Base-by-base conservation (phyloP, 2,797 vertebrate genomes). In the Sebastes melanostomus region DNA sequence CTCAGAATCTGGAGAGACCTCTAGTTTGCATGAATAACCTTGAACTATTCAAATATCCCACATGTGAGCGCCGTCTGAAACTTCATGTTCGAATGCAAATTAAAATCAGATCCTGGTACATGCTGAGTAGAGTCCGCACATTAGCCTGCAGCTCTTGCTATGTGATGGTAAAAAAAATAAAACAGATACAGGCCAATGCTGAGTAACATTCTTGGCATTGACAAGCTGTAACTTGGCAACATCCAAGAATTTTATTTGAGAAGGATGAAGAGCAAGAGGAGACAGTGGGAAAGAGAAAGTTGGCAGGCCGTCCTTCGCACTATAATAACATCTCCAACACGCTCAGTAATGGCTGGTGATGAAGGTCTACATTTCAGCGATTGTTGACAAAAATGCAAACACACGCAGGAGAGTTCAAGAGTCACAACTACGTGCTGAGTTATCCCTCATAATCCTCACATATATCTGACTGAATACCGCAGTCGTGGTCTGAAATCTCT, bases 191-290 rank as follows among this genome's bases (percentile, higher is more conserved):
- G 81, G 70, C 76, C 81, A 77, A 81, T 84, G 89, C 85, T 86
- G 87, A 91, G 91, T 87, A 91, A 92, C 88, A 92, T 89, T 90
- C 83, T 90, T 92, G 89, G 83, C 86, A 87, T 83, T 85, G 16
- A 84, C 78, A 65, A 84, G 86, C 79, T 14, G 86, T 86, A 90
- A 91, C 92, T 91, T 89, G 89, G 94, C 91, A 93, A 90, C 91
- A 76, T 89, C 32, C 24, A 67, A 61, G 77, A 65, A 76, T 88
- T 89, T 85, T 88, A 88, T 91, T 90, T 88, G 81, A 77, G 65
- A 67, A 62, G 5, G 55, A 89, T 69, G 74, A 58, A 81, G 80
- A 83, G 79, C 32, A 16, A 70, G 73, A 75, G 18, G 62, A 79
- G 65, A 82, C 72, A 66, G 32, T n/a, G 58, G 61, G 30, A 75